Base-by-base conservation (phyloP, 2,888 invertebrate genomes). In the Orthonevra nobilis region DNA sequence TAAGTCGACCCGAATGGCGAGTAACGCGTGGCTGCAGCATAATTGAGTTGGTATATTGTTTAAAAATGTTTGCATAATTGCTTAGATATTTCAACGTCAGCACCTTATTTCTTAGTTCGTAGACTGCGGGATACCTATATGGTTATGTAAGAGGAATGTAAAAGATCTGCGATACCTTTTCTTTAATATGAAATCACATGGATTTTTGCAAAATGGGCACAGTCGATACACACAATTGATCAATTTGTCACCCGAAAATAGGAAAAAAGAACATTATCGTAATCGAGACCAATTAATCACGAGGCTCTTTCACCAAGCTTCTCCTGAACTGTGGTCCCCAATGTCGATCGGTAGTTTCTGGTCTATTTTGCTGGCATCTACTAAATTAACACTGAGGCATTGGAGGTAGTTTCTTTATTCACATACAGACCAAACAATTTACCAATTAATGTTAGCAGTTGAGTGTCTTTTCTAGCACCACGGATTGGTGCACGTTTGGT, bases 361-460 rank as follows among this genome's bases (percentile, higher is more conserved):
- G 68, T 46, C 54, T 26, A 50, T 20, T 40, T 48, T 6, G 2
- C 32, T 63, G 61, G 69, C 46, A 63, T 75, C 69, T 20, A 75
- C 69, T 75, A 75, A 75, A 75, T 75, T 75, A 75, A 69, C 75
- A 75, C 75, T 61, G 48, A 15, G 15, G 48, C 52, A 28, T 42
- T 56, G 69, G 61, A 42, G 46, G 75, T 69, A 50, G 50, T 23
- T 61, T 50, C n/a, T 30, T 34, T 50, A 17, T 56, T 56, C 48
- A 46, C 52, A 28, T 23, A 5, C 44, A 52, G 56, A 63, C 26
- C 23, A 36, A 63, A 56, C 69, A 42, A 63, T 75, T 69, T 56
- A 75, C 75, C 69, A 69, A 75, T 75, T 75, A 75, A 75, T 63
- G 75, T 42, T 63, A 30, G 61, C 75, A 69, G 63, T 75, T 68